Base-by-base conservation (phyloP, 2,888 invertebrate species). In the Sialis lutaria region DNA sequence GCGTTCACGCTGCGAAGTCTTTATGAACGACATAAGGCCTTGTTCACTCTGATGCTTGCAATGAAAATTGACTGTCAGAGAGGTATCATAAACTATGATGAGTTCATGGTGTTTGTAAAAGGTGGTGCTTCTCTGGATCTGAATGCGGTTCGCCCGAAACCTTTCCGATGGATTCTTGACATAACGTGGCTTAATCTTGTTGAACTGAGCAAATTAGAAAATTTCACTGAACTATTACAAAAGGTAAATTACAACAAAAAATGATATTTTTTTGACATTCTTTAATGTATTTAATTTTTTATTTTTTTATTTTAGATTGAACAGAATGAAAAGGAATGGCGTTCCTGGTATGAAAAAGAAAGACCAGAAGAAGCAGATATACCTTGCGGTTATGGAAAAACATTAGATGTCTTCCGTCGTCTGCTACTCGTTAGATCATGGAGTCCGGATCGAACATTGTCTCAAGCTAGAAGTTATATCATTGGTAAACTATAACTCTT, bases 141-240 rank as follows among this genome's bases (percentile, higher is more conserved):
- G 46, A 92, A 93, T 64, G 90, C 91, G 4, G 93, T 93, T 0
- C 72, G 79, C 2, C 89, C 91, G 0, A 95, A 95, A 65, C 93
- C 93, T 1, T 91, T 90, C 58, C 78, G 79, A 55, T 96, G 95
- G 95, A 90, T 96, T 56, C 69, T 92, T 46, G 95, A 95, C 58
- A 89, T 93, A 52, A 92, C 93, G 0, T 96, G 95, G 95, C 64
- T 95, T 37, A 96, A 96, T 69, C 70, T 95, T 52, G 93, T 95
- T 1, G 92, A 92, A 65, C 86, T 96, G 13, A 89, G 84, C 59
- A 89, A 87, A 61, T 64, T 95, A 47, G 72, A 79, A 32, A 79
- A 74, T 8, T 95, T 95, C 64, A 68, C 74, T 2, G 85, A 83
- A 55, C 78, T 95, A 44, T 67, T 93, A 22, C 72, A 74, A 35